phyloP scores from a whole-genome alignment of 2,888 invertebrate genomes.

The Andricus quercusramuli region DNA sequence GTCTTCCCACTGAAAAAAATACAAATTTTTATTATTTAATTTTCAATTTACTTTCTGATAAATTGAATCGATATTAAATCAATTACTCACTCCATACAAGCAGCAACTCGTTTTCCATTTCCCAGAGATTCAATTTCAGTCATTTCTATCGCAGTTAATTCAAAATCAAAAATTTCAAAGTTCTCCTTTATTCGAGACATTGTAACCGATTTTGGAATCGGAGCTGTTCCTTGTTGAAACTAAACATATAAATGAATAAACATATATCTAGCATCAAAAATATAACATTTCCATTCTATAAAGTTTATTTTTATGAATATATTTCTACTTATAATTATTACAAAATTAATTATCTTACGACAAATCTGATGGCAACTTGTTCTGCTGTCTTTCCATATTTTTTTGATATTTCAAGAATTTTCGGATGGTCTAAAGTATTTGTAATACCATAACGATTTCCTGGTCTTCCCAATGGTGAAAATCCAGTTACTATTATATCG shows the following conservation, averaged over 20 bases:
- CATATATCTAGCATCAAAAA: not conserved
- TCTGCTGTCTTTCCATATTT: constrained; percentile 85
- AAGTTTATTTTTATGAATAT: too few relatives aligned
- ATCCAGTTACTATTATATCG: constrained; percentile 87
- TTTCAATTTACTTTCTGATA: too few relatives aligned
- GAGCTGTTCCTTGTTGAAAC: constrained; percentile 78
- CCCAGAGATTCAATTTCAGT: constrained; percentile 77
- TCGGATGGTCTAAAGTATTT: constrained; percentile 84
- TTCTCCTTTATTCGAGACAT: constrained; percentile 83
- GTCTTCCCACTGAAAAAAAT: too few relatives aligned
- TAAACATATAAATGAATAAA: constrained; percentile 45
- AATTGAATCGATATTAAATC: too few relatives aligned
- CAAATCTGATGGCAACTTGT: constrained; percentile 85
- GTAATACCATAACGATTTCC: constrained; percentile 84
- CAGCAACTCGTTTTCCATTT: constrained; percentile 83
- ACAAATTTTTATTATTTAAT: too few relatives aligned
- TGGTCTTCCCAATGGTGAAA: constrained; percentile 90
- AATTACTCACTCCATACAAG: too few relatives aligned
- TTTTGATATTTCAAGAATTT: constrained; percentile 82
- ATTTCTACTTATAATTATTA: too few relatives aligned
- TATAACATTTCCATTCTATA: too few relatives aligned
- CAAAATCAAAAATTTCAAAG: constrained; percentile 83
- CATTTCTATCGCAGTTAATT: constrained; percentile 80
- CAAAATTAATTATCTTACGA: constrained; percentile 73
- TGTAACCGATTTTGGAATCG: constrained; percentile 85